These are phyloP conservation scores for Palloptera scutellata DNA, from an alignment of 2,888 invertebrate species.

Conservation along the genomic window DNA sequence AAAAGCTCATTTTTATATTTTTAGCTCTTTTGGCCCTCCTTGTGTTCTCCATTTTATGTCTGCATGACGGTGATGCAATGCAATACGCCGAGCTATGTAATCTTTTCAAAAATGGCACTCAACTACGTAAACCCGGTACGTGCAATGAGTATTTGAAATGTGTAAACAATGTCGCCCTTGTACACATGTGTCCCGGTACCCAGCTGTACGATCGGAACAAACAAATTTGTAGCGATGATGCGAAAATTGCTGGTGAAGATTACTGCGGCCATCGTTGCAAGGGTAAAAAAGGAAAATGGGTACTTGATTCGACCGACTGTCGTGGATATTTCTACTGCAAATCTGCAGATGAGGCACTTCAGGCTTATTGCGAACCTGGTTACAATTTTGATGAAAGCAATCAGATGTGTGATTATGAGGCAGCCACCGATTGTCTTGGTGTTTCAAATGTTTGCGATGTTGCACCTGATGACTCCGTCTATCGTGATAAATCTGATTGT, in stretches of 20 bases:
- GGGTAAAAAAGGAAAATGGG: conserved; percentile 41
- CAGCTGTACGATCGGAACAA: conserved; percentile 42
- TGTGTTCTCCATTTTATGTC: neutral
- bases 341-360: conserved; percentile 32
- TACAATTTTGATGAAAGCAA: conserved; percentile 47
- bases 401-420: conserved; percentile 47
- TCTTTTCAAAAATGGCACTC: conserved; percentile 47
- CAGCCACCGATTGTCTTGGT: conserved; percentile 46
- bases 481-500: conserved; percentile 49
- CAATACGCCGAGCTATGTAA: conserved; percentile 43
- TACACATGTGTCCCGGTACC: conserved; percentile 37
- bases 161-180: conserved; percentile 32
- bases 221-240: conserved; percentile 43
- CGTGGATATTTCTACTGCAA: conserved; percentile 50
- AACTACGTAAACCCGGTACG: conserved; percentile 51
- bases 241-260: conserved; percentile 26
- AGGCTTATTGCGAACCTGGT: conserved; percentile 40
- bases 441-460: conserved; percentile 54
- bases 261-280: conserved; percentile 52
- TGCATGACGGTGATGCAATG: neutral
- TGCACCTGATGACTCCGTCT: conserved; percentile 45
- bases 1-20: neutral
- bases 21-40: neutral
- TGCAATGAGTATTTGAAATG: conserved; percentile 54
- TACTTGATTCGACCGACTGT: conserved; percentile 51